Evolutionary conservation across 2,113 vertebrate genomes (phyloP), one percentile per base, ranked within the genome.

Genomic region (Blennius ocellaris): DNA sequence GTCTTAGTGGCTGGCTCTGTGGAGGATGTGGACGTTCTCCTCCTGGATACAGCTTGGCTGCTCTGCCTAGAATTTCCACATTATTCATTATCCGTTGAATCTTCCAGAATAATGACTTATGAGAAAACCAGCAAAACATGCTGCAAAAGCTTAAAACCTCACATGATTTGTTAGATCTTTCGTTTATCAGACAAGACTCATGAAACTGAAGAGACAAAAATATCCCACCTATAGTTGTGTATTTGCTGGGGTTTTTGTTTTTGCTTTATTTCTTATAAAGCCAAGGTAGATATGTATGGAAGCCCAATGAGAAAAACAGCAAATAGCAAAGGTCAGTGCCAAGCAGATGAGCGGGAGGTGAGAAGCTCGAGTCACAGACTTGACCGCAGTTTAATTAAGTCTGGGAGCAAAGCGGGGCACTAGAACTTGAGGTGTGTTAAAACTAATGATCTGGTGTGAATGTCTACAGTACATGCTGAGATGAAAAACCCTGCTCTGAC

Each of bases 381-480:
- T 60, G 60, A 81, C 70, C 60, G 6, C 45, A 78, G 70, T 80
- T 87, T 85, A 85, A 90, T 90, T 79, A 86, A 83, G 69, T 81
- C 57, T 63, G 67, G 16, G 48, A 57, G 65, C 62, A 71, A 49
- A 73, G 51, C 49, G 47, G 59, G 55, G 57, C 9, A 6, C 38
- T 51, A 51, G 50, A 76, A 73, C 64, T 64, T 14, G 55, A 81
- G 77, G 74, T 61, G 43, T 82, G 68, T 68, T 78, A 56, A 72
- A 69, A 75, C 82, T 91, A 87, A 82, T 82, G 82, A 84, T 84
- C 65, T 74, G 68, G 53, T 76, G 57, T 78, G 65, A 82, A 82
- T 78, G 77, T 65, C 56, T 76, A 39, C 63, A 59, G 16, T 50
- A 69, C 55, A 55, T 49, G 61, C 64, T 39, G 17, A 65, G 56